phyloP scores from a whole-genome alignment of 2,888 invertebrate species.

The Acanthosepion lycidas region DNA sequence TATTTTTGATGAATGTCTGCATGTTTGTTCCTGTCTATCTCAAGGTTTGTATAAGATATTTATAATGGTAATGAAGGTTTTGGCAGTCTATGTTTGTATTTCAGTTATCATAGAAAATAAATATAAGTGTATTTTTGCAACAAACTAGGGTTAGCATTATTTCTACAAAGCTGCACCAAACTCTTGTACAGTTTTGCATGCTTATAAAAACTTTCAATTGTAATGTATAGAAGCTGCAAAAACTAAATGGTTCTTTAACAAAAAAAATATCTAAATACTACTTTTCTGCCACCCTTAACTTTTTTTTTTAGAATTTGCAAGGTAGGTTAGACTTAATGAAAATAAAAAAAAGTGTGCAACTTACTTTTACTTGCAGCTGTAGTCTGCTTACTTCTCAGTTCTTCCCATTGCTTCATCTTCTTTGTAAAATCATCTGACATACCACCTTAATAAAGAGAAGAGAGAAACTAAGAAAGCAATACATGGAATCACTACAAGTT shows the following conservation, averaged over 20 bases:
- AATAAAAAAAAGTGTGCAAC: not conserved
- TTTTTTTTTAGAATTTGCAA: not conserved
- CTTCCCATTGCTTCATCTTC: conserved; percentile 90
- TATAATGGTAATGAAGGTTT: not conserved
- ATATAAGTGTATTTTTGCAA: not conserved
- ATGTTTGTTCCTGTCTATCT: not conserved
- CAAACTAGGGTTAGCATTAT: not conserved
- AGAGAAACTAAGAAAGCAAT: not conserved
- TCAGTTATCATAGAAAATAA: not conserved
- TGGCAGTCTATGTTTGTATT: not conserved
- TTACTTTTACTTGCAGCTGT: conserved; percentile 59
- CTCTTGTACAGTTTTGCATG: not conserved
- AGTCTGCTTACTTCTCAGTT: conserved; percentile 59
- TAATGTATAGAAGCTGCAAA: not conserved
- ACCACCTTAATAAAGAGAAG: conserved; percentile 57
- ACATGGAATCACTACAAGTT: conserved; percentile 2
- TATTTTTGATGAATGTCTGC: not conserved
- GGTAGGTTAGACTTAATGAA: not conserved
- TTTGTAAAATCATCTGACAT: conserved; percentile 87
- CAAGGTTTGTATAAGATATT: not conserved
- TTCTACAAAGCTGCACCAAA: not conserved
- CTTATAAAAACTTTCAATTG: not conserved
- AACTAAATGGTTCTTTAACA: not conserved
- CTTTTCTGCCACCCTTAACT: not conserved
- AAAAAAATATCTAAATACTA: not conserved